Conservation (phyloP, 92 coral and sea anemone genomes). For the Bergia puertoricense region DNA sequence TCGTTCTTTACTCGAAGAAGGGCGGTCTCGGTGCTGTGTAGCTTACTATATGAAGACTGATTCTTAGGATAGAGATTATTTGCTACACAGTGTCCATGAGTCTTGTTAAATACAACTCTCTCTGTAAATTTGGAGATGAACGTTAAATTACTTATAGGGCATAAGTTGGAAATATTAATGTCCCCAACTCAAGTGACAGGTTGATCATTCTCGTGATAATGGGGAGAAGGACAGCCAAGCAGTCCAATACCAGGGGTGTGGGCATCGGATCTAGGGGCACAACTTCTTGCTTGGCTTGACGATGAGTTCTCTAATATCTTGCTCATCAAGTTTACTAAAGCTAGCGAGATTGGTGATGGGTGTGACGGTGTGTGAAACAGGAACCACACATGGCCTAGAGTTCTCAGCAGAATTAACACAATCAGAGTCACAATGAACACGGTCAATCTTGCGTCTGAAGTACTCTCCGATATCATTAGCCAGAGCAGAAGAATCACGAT, state of each 20-base stretch:
- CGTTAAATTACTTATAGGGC: slow-evolving; percentile 25
- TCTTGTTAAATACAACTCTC: too few relatives aligned
- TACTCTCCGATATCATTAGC: not conserved
- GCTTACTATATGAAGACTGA: too few relatives aligned
- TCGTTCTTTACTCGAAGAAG: not conserved
- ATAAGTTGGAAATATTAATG: slow-evolving; percentile 16
- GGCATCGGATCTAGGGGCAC: slow-evolving; percentile 42
- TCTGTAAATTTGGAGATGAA: not conserved
- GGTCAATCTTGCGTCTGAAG: not conserved
- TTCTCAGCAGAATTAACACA: not conserved
- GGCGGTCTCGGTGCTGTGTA: too few relatives aligned
- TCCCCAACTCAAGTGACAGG: slow-evolving; percentile 35
- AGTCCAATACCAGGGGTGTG: slow-evolving; percentile 29
- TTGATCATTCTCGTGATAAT: not conserved
- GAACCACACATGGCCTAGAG: too few relatives aligned
- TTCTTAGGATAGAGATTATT: too few relatives aligned
- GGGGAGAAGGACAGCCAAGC: slow-evolving; percentile 39
- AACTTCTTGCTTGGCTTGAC: slow-evolving; percentile 34
- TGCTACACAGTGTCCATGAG: too few relatives aligned
- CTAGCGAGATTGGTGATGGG: not conserved
- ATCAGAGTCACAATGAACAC: not conserved
- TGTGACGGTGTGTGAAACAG: too few relatives aligned
- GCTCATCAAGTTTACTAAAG: slow-evolving; percentile 16
- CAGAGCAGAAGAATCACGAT: too few relatives aligned
- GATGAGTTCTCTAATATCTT: slow-evolving; percentile 22